Evolutionary conservation across 2,888 invertebrate genomes (phyloP).

Genomic region (Eilema depressum): DNA sequence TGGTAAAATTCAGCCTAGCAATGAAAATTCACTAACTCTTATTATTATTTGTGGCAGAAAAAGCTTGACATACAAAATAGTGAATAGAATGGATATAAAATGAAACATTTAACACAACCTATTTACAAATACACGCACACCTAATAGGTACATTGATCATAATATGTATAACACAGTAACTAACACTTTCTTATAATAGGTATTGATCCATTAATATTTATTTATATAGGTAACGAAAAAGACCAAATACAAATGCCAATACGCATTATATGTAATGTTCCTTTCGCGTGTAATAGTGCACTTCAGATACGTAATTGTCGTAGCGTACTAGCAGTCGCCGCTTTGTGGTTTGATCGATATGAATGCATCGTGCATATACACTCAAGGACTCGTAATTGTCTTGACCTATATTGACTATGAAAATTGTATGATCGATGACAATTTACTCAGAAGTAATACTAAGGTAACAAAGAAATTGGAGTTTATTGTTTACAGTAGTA

Average conservation of each 20-base stretch:
- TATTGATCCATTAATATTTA: conserved; percentile 1
- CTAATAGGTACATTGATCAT: not conserved
- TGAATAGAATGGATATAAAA: not conserved
- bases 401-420: conserved; percentile 40
- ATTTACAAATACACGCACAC: not conserved
- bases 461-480: conserved; percentile 46
- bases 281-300: conserved; percentile 13
- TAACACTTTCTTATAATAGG: conserved; percentile 1
- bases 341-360: conserved; percentile 29
- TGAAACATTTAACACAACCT: not conserved
- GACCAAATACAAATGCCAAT: not conserved
- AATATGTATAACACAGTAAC: conserved; percentile 1
- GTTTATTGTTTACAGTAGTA: conserved; percentile 27
- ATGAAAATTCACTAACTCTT: not conserved
- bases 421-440: conserved; percentile 45
- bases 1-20: not conserved
- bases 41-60: conserved; percentile 8
- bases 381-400: conserved; percentile 41
- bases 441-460: conserved; percentile 49
- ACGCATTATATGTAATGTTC: not conserved
- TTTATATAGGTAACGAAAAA: not conserved
- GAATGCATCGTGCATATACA: conserved; percentile 29
- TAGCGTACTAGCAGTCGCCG: conserved; percentile 18
- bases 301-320: conserved; percentile 17
- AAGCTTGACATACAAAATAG: not conserved